phyloP scores from a whole-genome alignment of 2,888 invertebrate genomes.

The Cataglyphis altisquamis region DNA sequence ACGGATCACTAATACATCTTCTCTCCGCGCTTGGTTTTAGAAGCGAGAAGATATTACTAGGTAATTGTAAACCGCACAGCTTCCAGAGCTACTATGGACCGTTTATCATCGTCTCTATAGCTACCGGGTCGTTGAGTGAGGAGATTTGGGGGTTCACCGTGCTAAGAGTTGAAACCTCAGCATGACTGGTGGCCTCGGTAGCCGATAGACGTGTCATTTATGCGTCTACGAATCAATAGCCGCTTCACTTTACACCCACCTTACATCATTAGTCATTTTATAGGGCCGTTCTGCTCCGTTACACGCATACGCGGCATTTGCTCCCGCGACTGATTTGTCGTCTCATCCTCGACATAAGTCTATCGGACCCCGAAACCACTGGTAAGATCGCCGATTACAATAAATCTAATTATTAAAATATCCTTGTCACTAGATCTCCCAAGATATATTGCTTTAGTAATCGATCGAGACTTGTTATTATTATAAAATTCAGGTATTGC shows the following conservation, averaged over 20 bases:
- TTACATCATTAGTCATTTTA: slow-evolving; percentile 83
- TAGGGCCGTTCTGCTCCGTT: slow-evolving; percentile 73
- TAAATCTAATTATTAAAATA: slow-evolving; percentile 31
- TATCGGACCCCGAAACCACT: neutral
- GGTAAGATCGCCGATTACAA: slow-evolving; percentile 1
- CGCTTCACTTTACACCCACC: slow-evolving; percentile 81
- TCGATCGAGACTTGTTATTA: neutral
- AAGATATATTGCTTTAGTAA: neutral
- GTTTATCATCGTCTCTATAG: slow-evolving; percentile 82
- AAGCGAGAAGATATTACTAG: slow-evolving; percentile 67
- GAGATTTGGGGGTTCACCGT: slow-evolving; percentile 78
- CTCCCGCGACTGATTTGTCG: slow-evolving; percentile 51
- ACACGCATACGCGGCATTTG: slow-evolving; percentile 62
- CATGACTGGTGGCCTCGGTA: slow-evolving; percentile 85
- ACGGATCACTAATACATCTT: slow-evolving; percentile 50
- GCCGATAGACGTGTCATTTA: slow-evolving; percentile 85
- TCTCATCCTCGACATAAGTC: slow-evolving; percentile 46
- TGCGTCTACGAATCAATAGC: slow-evolving; percentile 85
- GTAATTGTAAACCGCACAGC: slow-evolving; percentile 73
- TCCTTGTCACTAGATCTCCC: neutral
- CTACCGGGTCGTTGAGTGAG: slow-evolving; percentile 73
- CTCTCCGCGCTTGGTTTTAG: slow-evolving; percentile 50
- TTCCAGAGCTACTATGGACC: slow-evolving; percentile 74
- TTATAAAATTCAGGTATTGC: neutral
- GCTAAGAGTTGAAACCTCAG: slow-evolving; percentile 85